Evolutionary conservation across 2,888 invertebrate species (phyloP).

Genomic region (Bruchidius siliquastri): DNA sequence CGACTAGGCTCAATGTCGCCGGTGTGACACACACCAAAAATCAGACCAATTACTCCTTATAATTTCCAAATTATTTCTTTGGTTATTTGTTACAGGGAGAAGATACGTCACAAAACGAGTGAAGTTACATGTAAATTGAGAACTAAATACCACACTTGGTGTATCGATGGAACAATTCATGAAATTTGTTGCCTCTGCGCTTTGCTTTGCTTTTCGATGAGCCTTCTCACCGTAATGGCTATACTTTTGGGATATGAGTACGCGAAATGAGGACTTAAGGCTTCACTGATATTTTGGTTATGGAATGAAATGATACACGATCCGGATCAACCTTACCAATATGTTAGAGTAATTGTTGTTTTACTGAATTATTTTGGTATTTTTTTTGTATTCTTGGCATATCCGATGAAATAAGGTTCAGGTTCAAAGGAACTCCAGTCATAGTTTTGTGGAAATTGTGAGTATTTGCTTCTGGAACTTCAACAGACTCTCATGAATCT

Average conservation of each 20-base stretch:
- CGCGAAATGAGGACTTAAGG: conserved; percentile 24
- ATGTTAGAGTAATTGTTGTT: background rate
- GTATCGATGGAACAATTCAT: conserved; percentile 33
- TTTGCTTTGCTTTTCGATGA: conserved; percentile 41
- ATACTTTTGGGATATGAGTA: conserved; percentile 40
- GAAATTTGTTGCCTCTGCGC: conserved; percentile 39
- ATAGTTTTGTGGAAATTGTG: no score
- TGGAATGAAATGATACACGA: conserved; percentile 10
- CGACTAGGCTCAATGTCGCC: no score
- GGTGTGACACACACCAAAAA: no score
- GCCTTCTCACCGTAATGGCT: conserved; percentile 39
- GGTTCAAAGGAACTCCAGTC: no score
- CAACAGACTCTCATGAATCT: no score
- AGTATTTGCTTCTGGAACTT: no score
- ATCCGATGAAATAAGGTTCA: no score
- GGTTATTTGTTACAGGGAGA: conserved; percentile 30
- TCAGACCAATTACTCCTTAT: no score
- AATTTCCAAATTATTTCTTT: no score
- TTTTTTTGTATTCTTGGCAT: no score
- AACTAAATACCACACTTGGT: conserved; percentile 30
- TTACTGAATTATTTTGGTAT: no score
- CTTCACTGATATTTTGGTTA: conserved; percentile 20
- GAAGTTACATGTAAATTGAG: conserved; percentile 23
- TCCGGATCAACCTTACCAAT: no score
- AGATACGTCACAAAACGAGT: conserved; percentile 22